Evolutionary conservation across 2,797 vertebrate species (phyloP), one percentile per base, ranked within the genome.

Genomic region (Sebastes glaucus): DNA sequence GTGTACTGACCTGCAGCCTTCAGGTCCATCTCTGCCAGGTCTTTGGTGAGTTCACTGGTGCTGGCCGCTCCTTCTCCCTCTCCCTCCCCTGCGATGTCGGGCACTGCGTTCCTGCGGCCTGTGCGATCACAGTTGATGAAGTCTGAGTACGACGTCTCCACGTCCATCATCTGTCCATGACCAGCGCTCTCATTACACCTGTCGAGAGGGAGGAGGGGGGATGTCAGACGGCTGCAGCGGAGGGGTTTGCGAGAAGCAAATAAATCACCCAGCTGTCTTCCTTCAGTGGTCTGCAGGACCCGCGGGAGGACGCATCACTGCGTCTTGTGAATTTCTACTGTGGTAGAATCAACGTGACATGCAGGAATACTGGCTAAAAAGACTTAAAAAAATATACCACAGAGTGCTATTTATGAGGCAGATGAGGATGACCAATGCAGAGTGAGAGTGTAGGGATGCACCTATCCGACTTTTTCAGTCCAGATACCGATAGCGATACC

Each of bases 61-160:
- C 95, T 97, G 11, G 92, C 92, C 75, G 49, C 90, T 2, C 63
- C 91, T 52, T 82, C 84, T 0, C 93, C 95, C 52, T 82, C 84
- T 0, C 93, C 95, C 53, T 98, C 95, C 4, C 94, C 94, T 20
- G 95, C 87, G 92, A 99, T 98, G 95, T 99, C 97, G 0, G 97
- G 97, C 82, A 99, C 96, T 0, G 99, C 99, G 65, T 99, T 99
- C 95, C 99, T 97, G 84, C 99, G 97, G 80, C 99, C 98, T 0
- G 97, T 97, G 77, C 98, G 96, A 92, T 98, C 98, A 32, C 97
- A 99, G 95, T 96, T 96, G 91, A 99, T 99, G 84, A 99, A 99
- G 90, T 99, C 98, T 0, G 96, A 97, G 94, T 99, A 99, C 28
- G 97, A 97, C 94, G 97, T 95, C 96, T 98, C 98, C 86, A 98